Percentiles rank a stretch among this genome's conserved stretches.
Conservation (phyloP, 2,797 vertebrate genomes). For the Phrynocephalus guinanensis region DNA sequence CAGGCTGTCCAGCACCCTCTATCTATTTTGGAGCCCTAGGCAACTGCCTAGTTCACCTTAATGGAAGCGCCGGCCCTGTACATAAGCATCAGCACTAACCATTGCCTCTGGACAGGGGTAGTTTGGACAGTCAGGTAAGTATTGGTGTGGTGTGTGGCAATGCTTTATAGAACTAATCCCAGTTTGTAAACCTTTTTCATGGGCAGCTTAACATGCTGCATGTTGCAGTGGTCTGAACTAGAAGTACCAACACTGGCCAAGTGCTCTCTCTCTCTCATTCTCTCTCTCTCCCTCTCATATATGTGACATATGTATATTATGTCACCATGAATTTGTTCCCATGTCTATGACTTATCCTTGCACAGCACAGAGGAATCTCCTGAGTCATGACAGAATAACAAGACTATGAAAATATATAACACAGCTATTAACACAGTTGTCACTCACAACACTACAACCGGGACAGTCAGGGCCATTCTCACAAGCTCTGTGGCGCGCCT, state of each 20-base stretch:
- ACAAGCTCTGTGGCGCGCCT: conserved; percentile 90
- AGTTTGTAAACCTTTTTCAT: neutral
- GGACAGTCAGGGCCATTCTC: conserved; percentile 96
- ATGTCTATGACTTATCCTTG: neutral
- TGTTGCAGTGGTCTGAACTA: neutral
- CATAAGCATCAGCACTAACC: too few species aligned
- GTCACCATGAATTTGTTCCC: neutral
- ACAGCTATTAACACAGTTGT: neutral
- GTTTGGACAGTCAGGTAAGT: neutral
- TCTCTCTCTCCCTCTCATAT: neutral
- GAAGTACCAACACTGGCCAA: neutral
- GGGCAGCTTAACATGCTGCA: neutral
- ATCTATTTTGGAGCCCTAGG: too few species aligned
- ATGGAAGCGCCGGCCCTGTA: too few species aligned
- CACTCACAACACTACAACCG: conserved; percentile 90
- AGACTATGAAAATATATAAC: neutral
- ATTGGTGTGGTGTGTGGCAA: neutral
- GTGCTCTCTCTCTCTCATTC: too few species aligned
- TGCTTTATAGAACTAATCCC: neutral
- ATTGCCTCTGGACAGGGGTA: neutral
- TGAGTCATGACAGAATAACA: neutral
- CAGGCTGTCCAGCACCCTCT: too few species aligned
- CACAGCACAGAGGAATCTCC: neutral
- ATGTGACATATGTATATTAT: neutral
- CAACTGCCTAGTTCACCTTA: too few species aligned